Evolutionary conservation across 1,140 invertebrate species (phyloP).

Genomic region (Dendrolimus kikuchii): DNA sequence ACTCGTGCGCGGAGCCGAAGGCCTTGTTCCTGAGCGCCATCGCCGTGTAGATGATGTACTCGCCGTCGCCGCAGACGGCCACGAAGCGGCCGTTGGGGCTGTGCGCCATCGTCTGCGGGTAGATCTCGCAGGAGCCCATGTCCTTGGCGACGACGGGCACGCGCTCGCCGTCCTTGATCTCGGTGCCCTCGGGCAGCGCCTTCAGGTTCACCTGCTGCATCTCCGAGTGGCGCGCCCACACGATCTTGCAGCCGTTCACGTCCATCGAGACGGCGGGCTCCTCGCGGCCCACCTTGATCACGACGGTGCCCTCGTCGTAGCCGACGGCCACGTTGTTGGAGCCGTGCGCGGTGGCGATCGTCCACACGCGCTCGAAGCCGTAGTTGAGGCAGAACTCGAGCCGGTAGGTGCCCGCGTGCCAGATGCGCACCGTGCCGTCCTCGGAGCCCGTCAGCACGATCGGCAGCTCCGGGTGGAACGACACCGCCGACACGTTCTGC

Average conservation of each 20-base stretch:
- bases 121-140: conserved; percentile 99
- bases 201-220: conserved; percentile 98
- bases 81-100: conserved; percentile 99
- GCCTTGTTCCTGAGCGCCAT: conserved; percentile 99
- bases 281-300: conserved; percentile 97
- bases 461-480: conserved; percentile 98
- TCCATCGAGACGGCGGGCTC: conserved; percentile 99
- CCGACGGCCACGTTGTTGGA: conserved; percentile 98
- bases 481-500: conserved; percentile 94
- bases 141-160: conserved; percentile 96
- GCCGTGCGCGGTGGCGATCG: conserved; percentile 94
- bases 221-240: conserved; percentile 98
- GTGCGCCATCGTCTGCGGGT: conserved; percentile 98
- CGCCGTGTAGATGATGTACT: conserved; percentile 99
- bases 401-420: conserved; percentile 98
- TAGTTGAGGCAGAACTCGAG: conserved; percentile 98
- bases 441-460: conserved; percentile 98
- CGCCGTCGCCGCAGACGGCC: conserved; percentile 99
- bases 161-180: conserved; percentile 93
- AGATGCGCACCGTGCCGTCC: conserved; percentile 96
- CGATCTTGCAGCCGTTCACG: conserved; percentile 96
- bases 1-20: conserved; percentile 98
- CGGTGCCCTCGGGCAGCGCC: conserved; percentile 81
- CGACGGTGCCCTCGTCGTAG: conserved; percentile 98
- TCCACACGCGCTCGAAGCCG: conserved; percentile 98